phyloP scores from a whole-genome alignment of 2,113 vertebrate species.

The Notothenia coriiceps region DNA sequence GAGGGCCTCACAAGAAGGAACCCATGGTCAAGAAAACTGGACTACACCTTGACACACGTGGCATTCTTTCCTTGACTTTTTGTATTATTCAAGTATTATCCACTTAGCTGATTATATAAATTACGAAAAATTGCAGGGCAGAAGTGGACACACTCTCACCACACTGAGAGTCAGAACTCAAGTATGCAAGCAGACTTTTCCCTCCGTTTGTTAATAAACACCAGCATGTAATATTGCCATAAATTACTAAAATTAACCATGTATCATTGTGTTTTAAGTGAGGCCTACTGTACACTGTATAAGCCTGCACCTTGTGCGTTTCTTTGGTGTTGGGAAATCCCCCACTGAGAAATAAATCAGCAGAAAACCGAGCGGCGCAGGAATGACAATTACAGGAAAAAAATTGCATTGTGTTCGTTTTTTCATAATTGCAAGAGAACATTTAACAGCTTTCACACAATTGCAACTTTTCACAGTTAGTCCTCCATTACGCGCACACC shows the following conservation, averaged over 20 bases:
- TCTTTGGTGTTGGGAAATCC: conserved; percentile 61
- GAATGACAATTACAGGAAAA: conserved; percentile 33
- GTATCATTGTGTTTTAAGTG: conserved; percentile 50
- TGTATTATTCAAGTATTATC: conserved; percentile 12
- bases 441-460: conserved; percentile 39
- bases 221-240: conserved; percentile 32
- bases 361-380: conserved; percentile 35
- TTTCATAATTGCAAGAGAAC: conserved; percentile 28
- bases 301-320: conserved; percentile 17
- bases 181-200: conserved; percentile 25
- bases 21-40: conserved; percentile 11
- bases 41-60: conserved; percentile 54
- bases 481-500: conserved; percentile 57
- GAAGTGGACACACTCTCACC: conserved; percentile 23
- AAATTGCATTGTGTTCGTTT: conserved; percentile 37
- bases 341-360: conserved; percentile 56
- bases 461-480: conserved; percentile 55
- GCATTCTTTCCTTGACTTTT: conserved; percentile 32
- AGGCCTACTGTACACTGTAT: conserved; percentile 25
- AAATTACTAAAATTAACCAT: conserved; percentile 55
- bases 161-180: background rate
- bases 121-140: conserved; percentile 6
- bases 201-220: conserved; percentile 33
- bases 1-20: conserved; percentile 19
- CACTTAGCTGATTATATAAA: conserved; percentile 21